phyloP scores from a whole-genome alignment of 2,888 invertebrate genomes.

The Monochamus alternatus region DNA sequence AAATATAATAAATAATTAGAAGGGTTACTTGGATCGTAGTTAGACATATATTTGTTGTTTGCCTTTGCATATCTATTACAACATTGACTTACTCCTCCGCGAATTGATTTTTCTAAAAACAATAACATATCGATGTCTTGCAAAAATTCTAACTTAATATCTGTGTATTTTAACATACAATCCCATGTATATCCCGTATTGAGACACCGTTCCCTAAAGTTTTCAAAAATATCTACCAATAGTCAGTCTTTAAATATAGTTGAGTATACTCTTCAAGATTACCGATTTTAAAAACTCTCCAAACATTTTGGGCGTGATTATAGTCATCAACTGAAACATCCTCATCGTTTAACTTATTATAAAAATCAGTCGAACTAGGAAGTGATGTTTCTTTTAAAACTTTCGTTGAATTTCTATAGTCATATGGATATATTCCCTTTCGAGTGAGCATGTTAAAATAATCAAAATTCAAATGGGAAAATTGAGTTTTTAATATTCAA shows the following conservation, averaged over 20 bases:
- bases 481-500: too few species aligned
- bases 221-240: constrained; percentile 20
- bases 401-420: too few species aligned
- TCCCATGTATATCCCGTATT: constrained; percentile 15
- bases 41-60: constrained; percentile 61
- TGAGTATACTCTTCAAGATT: too few species aligned
- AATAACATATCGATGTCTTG: constrained; percentile 41
- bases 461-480: too few species aligned
- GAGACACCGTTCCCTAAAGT: constrained; percentile 16
- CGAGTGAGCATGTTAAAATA: too few species aligned
- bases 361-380: too few species aligned
- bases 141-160: constrained; percentile 34
- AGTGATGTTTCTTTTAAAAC: too few species aligned
- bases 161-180: neutral
- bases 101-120: constrained; percentile 33
- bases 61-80: constrained; percentile 18
- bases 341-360: too few species aligned
- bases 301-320: too few species aligned
- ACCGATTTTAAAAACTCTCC: too few species aligned
- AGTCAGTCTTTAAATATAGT: constrained; percentile 27
- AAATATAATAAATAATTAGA: constrained; percentile 54
- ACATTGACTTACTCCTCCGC: constrained; percentile 31
- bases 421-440: too few species aligned
- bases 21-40: constrained; percentile 55
- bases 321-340: too few species aligned